These are phyloP conservation scores for Erynnis tages DNA, from an alignment of 2,888 invertebrate species.

Conservation along the genomic window DNA sequence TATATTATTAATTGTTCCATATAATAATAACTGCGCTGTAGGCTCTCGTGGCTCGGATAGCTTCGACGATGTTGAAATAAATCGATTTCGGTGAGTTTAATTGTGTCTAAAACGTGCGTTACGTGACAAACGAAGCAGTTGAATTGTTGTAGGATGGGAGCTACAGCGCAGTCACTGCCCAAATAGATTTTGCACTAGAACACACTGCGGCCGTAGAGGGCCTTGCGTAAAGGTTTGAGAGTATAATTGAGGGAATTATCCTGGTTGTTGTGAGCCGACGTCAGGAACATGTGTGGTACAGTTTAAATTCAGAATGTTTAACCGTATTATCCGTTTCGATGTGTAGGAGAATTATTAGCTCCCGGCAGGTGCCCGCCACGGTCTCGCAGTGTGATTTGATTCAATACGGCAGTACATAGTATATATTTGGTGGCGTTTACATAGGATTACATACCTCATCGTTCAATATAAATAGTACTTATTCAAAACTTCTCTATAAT, in stretches of 20 bases:
- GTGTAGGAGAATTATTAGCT: too few species aligned
- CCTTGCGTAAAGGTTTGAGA: neutral
- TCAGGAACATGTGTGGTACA: too few species aligned
- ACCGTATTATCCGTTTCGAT: too few species aligned
- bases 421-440: conserved; percentile 59
- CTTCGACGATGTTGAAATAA: conserved; percentile 1
- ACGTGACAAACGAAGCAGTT: conserved; percentile 4
- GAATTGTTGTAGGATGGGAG: conserved; percentile 17
- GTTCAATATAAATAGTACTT: conserved; percentile 75
- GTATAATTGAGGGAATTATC: neutral
- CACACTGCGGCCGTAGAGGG: conserved; percentile 33
- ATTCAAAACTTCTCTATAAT: conserved; percentile 73
- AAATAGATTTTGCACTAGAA: conserved; percentile 37
- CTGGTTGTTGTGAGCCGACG: too few species aligned
- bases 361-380: neutral
- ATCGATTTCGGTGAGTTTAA: conserved; percentile 15
- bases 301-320: too few species aligned
- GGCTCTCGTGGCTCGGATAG: conserved; percentile 13
- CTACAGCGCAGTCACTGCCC: conserved; percentile 39
- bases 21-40: conserved; percentile 28
- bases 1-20: conserved; percentile 27
- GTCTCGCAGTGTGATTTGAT: conserved; percentile 39
- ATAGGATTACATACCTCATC: conserved; percentile 61
- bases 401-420: conserved; percentile 57
- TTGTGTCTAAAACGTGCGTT: conserved; percentile 7